Conservation (phyloP, 37 sponge, comb jelly and placozoan genomes). For the Mnemiopsis leidyi region DNA sequence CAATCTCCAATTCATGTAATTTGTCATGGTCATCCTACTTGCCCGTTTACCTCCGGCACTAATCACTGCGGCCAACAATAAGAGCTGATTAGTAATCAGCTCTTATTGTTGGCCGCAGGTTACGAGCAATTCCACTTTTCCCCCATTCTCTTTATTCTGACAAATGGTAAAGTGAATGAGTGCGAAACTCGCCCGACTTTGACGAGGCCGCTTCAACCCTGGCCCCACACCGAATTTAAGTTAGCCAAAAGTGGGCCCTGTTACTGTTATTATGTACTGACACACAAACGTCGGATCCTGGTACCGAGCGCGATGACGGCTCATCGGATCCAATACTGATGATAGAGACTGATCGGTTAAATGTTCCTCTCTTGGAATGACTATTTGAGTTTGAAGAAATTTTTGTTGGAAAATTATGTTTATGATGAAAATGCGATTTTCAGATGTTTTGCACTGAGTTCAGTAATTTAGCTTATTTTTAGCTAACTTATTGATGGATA, state of each 20-base stretch:
- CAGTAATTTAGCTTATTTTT: conserved; percentile 8
- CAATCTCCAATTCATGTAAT: background rate
- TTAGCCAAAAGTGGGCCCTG: background rate
- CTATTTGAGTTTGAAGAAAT: background rate
- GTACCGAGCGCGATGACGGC: too few species aligned
- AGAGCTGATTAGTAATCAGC: too few species aligned
- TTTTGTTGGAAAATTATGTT: background rate
- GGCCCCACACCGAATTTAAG: background rate
- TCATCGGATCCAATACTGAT: too few species aligned
- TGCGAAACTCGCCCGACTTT: background rate
- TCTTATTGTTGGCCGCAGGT: background rate
- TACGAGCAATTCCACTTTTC: background rate
- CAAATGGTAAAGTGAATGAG: background rate
- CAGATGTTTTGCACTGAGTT: background rate
- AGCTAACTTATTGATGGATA: conserved; percentile 37
- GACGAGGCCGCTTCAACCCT: too few species aligned
- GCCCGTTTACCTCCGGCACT: background rate
- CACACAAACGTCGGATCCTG: too few species aligned
- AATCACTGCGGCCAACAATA: background rate
- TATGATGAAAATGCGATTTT: background rate
- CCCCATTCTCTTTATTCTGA: background rate
- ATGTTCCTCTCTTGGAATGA: background rate
- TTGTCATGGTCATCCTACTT: background rate
- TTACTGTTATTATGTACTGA: too few species aligned
- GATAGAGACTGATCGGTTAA: too few species aligned